Evolutionary conservation across 2,113 vertebrate genomes (phyloP).

Genomic region (Python bivittatus): DNA sequence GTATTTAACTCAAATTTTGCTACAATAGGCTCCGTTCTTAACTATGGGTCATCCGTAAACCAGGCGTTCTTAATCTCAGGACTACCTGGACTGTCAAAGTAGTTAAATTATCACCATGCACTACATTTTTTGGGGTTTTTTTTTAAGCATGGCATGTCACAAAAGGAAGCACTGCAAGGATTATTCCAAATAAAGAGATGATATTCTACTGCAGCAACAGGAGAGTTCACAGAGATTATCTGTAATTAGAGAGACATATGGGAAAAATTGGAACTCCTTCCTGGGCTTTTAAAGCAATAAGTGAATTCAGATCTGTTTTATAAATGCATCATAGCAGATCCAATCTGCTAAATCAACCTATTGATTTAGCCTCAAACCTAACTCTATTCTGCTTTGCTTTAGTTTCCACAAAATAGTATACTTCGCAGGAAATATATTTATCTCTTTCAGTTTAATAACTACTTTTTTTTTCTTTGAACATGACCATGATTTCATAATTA

Average conservation of each 20-base stretch:
- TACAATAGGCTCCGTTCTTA: no score
- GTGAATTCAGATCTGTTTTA: not conserved
- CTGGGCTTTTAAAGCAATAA: not conserved
- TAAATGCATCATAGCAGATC: not conserved
- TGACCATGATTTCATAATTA: not conserved
- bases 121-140: constrained; percentile 38
- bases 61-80: no score
- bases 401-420: not conserved
- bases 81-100: no score
- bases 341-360: not conserved
- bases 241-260: not conserved
- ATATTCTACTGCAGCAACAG: not conserved
- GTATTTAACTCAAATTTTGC: no score
- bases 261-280: not conserved
- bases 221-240: not conserved
- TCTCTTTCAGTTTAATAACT: not conserved
- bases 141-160: constrained; percentile 40
- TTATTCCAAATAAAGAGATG: not conserved
- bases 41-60: no score
- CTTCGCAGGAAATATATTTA: not conserved
- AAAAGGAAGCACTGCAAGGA: not conserved
- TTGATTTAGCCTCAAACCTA: not conserved
- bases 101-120: constrained; percentile 37
- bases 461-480: not conserved
- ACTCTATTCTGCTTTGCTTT: not conserved